Percentiles rank a stretch among this genome's conserved stretches.
These are phyloP conservation scores for Eublepharis macularius DNA, from an alignment of 2,113 vertebrate genomes.

Conservation along the genomic window DNA sequence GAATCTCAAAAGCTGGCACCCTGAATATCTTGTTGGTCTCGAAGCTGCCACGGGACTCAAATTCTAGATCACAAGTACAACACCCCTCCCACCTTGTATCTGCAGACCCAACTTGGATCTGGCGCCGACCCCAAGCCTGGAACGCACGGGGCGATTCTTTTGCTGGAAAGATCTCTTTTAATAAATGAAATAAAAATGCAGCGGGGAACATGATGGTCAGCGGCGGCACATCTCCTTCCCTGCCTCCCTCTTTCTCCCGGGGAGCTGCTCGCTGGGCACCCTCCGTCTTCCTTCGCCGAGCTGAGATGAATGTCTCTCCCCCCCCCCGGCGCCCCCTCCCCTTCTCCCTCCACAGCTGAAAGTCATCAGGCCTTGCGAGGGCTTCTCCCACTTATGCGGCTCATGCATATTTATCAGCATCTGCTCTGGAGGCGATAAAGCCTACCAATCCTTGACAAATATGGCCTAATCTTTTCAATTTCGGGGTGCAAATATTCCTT, in stretches of 20 bases:
- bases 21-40: no score
- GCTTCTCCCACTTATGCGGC: constrained; percentile 84
- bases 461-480: constrained; percentile 99
- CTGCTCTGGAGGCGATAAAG: constrained; percentile 90
- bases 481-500: constrained; percentile 99
- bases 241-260: neutral
- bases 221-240: neutral
- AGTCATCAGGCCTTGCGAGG: constrained; percentile 80
- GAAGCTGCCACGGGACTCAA: no score
- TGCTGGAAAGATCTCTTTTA: neutral
- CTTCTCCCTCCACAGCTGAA: constrained; percentile 72
- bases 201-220: neutral
- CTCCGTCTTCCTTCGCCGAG: constrained; percentile 38
- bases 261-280: neutral
- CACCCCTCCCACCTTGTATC: no score
- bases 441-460: constrained; percentile 99
- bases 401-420: constrained; percentile 99
- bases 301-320: constrained; percentile 56
- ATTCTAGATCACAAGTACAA: no score
- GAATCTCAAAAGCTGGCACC: no score
- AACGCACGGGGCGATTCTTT: neutral
- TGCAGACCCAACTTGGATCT: no score
- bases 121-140: no score
- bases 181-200: neutral
- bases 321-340: neutral